Evolutionary conservation across 2,888 invertebrate genomes (phyloP), one percentile per base, ranked within the genome.

Genomic region (Anthophora plumipes): DNA sequence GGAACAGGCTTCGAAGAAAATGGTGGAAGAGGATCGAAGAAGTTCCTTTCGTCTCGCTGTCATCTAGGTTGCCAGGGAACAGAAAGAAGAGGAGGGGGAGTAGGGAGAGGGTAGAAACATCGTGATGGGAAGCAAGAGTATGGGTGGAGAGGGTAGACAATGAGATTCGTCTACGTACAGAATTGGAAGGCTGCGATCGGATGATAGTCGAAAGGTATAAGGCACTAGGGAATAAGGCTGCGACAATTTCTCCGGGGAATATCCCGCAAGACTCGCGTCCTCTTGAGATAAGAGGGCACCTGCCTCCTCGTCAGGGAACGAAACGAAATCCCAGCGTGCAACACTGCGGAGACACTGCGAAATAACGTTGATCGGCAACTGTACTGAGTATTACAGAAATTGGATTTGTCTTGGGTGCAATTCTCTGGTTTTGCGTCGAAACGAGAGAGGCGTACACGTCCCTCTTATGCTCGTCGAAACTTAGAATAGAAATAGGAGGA

Each of bases 131-230:
- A 63, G 54, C n/a, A n/a, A n/a, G n/a, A n/a, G n/a, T n/a, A 43
- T 25, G 31, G 64, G 31, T 1, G 31, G 31, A 31, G 31, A 31
- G 67, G 73, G 61, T 48, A 83, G 87, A 85, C 85, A 88, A 87
- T 81, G 87, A 87, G 86, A 88, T 87, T 87, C 86, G 82, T 86
- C 86, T 88, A 68, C 67, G 80, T 81, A 81, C 61, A 74, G 72
- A 88, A 88, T 88, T 88, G 88, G 86, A 84, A 82, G 80, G 64
- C 81, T 85, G 79, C 82, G 82, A 87, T 87, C 88, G 86, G 77
- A 82, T 81, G 82, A 82, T 88, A 87, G 86, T 77, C 84, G 84
- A 82, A 81, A 86, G 84, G 77, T 88, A 84, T 81, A 86, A 88
- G 85, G 64, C 87, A 79, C 76, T 75, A 57, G 88, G 88, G 86